Conservation (phyloP, 2,113 vertebrate species). For the Hemiscyllium ocellatum region DNA sequence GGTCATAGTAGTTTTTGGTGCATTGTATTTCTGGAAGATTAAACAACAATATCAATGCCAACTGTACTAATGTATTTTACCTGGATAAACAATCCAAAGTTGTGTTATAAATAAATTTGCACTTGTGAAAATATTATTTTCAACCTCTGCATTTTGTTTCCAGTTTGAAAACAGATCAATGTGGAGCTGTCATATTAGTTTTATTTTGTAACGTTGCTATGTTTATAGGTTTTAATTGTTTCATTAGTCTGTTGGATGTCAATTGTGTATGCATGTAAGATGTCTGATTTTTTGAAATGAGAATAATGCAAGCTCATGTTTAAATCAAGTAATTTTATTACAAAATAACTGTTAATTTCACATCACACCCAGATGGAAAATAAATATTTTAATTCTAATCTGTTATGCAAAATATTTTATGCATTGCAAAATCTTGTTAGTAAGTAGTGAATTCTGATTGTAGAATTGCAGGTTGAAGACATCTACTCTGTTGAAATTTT, state of each 20-base stretch:
- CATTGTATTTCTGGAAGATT: neutral
- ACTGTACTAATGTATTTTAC: neutral
- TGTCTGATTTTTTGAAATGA: neutral
- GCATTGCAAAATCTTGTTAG: neutral
- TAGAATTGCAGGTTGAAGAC: constrained; percentile 74
- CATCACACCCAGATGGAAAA: neutral
- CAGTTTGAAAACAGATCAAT: no score
- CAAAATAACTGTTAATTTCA: neutral
- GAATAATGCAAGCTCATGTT: neutral
- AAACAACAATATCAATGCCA: neutral
- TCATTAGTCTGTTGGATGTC: neutral
- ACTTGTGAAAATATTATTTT: neutral
- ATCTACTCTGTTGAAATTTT: constrained; percentile 86
- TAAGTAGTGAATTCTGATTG: constrained; percentile 43
- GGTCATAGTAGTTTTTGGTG: neutral
- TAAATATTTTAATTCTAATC: neutral
- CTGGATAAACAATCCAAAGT: neutral
- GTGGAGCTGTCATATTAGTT: neutral
- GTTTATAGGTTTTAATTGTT: neutral
- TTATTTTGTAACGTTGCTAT: neutral
- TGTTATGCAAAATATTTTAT: neutral
- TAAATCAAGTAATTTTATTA: neutral
- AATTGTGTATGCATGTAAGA: neutral
- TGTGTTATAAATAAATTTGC: neutral
- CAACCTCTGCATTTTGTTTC: neutral